A percentile compares a stretch with the other conserved stretches of the same genome.
These are phyloP conservation scores for Galbula dea DNA, from an alignment of 2,113 vertebrate species.

Conservation along the genomic window DNA sequence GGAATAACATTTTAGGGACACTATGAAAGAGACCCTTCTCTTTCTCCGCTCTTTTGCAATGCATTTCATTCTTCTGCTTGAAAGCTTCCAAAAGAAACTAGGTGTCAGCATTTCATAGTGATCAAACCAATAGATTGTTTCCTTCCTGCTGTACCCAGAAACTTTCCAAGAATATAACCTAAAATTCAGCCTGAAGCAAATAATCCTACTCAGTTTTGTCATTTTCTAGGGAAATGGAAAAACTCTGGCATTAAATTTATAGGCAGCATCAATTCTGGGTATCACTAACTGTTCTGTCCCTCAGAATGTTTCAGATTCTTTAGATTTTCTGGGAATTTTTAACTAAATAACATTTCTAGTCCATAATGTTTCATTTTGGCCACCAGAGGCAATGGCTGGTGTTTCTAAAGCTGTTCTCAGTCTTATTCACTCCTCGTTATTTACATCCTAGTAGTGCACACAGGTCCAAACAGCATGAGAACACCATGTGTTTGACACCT, in stretches of 20 bases:
- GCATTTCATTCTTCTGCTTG: not conserved
- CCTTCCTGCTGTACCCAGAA: not conserved
- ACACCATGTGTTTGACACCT: accelerated
- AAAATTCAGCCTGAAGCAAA: not conserved
- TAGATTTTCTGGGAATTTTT: not conserved
- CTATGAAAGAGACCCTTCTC: not conserved
- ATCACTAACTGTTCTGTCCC: not conserved
- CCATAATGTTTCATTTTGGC: not conserved
- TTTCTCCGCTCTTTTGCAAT: not conserved
- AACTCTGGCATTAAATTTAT: not conserved
- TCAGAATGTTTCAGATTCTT: not conserved
- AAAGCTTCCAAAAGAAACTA: not conserved
- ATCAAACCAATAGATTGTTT: not conserved
- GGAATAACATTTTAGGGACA: not conserved
- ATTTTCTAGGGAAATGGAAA: not conserved
- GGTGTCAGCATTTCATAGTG: not conserved
- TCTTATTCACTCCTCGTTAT: not conserved
- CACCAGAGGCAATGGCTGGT: not conserved
- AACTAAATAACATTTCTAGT: not conserved
- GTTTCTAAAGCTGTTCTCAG: not conserved
- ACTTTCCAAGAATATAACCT: not conserved
- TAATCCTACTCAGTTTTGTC: not conserved
- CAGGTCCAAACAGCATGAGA: not conserved
- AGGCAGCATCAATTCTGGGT: not conserved
- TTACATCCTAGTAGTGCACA: not conserved